phyloP scores from a whole-genome alignment of 2,113 vertebrate species.

The Morone saxatilis region DNA sequence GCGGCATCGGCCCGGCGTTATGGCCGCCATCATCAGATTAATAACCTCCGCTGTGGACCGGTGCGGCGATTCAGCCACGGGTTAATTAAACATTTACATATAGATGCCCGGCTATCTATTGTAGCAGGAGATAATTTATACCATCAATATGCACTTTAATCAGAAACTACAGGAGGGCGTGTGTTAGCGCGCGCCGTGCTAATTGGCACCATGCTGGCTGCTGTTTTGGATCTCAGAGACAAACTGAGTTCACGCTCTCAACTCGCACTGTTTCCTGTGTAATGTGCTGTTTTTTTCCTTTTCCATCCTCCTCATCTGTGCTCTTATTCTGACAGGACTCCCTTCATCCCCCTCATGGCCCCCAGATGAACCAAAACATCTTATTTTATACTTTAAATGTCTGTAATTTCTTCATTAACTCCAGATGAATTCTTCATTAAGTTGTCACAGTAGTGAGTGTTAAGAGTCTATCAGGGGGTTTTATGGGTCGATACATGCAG shows the following conservation, averaged over 20 bases:
- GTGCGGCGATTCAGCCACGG: constrained; percentile 90
- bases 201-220: constrained; percentile 99
- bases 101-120: constrained; percentile 92
- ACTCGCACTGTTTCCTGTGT: constrained; percentile 43
- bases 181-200: constrained; percentile 93
- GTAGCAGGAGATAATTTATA: constrained; percentile 88
- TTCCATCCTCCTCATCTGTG: constrained; percentile 7
- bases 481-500: not conserved
- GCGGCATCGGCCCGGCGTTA: constrained; percentile 64
- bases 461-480: not conserved
- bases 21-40: constrained; percentile 85
- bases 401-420: constrained; percentile 67
- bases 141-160: constrained; percentile 92
- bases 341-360: constrained; percentile 50
- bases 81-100: constrained; percentile 99
- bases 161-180: constrained; percentile 90
- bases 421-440: constrained; percentile 43
- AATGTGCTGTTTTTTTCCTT: constrained; percentile 26
- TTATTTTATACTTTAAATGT: constrained; percentile 54
- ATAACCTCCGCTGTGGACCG: constrained; percentile 87
- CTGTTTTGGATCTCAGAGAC: constrained; percentile 85
- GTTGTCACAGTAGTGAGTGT: not conserved
- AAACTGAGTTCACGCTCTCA: constrained; percentile 73
- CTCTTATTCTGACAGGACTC: constrained; percentile 45
- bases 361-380: constrained; percentile 62